Evolutionary conservation across 1,140 invertebrate species (phyloP).

Genomic region (Ephestia elutella): DNA sequence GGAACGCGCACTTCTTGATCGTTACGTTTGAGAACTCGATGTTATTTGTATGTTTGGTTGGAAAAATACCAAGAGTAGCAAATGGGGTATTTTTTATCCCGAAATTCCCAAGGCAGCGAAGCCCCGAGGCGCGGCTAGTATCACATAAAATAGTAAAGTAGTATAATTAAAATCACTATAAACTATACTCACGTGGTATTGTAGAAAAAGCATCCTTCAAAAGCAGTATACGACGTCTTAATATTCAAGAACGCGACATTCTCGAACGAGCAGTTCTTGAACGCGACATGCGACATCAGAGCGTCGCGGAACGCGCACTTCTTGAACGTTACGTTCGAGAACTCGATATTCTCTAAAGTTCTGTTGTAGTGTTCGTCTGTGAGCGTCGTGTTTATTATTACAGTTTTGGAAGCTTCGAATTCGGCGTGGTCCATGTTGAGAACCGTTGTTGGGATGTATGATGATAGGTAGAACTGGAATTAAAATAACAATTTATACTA

Average conservation of each 20-base stretch:
- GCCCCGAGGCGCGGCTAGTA: no score
- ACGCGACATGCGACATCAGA: conserved; percentile 67
- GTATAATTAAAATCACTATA: no score
- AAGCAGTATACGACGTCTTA: conserved; percentile 62
- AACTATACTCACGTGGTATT: conserved; percentile 68
- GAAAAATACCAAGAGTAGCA: no score
- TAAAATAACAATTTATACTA: conserved; percentile 24
- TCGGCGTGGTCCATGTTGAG: conserved; percentile 40
- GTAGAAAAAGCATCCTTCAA: conserved; percentile 53
- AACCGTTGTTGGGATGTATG: conserved; percentile 54
- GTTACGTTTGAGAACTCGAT: conserved; percentile 53
- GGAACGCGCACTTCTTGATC: conserved; percentile 62
- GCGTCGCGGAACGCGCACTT: conserved; percentile 67
- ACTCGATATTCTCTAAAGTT: conserved; percentile 60
- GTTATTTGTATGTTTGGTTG: no score
- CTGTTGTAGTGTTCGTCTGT: conserved; percentile 47
- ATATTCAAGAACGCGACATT: conserved; percentile 66
- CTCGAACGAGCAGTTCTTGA: conserved; percentile 64
- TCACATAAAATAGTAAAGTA: no score
- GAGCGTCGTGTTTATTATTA: conserved; percentile 30
- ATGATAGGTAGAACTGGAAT: conserved; percentile 57
- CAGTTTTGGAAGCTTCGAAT: conserved; percentile 41
- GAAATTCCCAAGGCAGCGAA: no score
- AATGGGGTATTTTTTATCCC: no score
- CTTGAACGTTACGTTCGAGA: conserved; percentile 54